A percentile compares a stretch with the other conserved stretches of the same genome.
These are phyloP conservation scores for Pteropus rufus DNA, from an alignment of 2,797 vertebrate genomes.

Conservation along the genomic window DNA sequence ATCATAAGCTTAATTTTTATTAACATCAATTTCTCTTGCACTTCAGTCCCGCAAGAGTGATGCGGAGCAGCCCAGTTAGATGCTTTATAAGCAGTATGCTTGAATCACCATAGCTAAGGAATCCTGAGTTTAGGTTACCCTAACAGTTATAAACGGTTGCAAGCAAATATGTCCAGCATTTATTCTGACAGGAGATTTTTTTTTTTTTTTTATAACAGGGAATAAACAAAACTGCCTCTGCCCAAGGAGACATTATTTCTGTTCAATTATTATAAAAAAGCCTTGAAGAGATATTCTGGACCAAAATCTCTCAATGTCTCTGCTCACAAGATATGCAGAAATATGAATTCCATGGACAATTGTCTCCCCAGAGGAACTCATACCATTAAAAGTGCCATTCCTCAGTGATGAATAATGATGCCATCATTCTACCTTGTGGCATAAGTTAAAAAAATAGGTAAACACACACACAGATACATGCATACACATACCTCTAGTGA, in stretches of 20 bases:
- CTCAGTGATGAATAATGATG: not conserved
- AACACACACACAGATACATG: not conserved
- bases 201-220: not conserved
- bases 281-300: not conserved
- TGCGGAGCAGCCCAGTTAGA: not conserved
- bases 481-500: not conserved
- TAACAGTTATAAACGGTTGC: not conserved
- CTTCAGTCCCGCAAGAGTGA: not conserved
- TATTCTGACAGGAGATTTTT: not conserved
- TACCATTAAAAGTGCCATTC: not conserved
- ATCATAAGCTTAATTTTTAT: not conserved
- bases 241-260: not conserved
- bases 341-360: not conserved
- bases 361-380: not conserved
- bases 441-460: not conserved
- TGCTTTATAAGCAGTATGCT: not conserved
- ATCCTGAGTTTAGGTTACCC: not conserved
- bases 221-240: not conserved
- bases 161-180: not conserved
- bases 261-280: not conserved
- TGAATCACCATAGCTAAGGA: not conserved
- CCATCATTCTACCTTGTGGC: not conserved
- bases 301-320: not conserved
- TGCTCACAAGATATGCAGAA: not conserved
- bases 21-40: not conserved